Conservation (phyloP, 2,797 vertebrate species). For the Cirrhinus molitorella region DNA sequence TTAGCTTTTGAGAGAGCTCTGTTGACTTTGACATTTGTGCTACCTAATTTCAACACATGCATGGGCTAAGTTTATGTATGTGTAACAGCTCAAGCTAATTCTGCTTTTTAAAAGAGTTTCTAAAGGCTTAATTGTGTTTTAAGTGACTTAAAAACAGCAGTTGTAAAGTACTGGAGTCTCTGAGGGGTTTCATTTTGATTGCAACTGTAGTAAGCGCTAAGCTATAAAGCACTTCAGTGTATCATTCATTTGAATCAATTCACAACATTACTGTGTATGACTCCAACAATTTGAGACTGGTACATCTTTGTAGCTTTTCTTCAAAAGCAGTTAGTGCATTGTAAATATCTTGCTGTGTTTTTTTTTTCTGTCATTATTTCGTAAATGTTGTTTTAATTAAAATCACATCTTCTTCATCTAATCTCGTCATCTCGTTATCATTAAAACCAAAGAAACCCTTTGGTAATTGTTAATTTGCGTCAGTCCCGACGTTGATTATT, state of each 20-base stretch:
- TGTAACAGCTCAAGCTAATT: too few relatives aligned
- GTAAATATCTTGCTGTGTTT: neutral
- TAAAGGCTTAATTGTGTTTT: too few relatives aligned
- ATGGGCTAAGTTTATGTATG: too few relatives aligned
- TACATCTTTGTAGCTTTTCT: neutral
- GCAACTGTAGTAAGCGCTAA: neutral
- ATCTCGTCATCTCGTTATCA: neutral
- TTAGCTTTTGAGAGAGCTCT: too few relatives aligned
- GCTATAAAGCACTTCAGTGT: neutral
- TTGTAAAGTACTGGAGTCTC: too few relatives aligned
- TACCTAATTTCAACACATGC: too few relatives aligned
- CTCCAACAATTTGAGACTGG: neutral
- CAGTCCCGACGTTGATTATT: neutral
- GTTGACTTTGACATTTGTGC: too few relatives aligned
- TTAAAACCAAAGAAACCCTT: neutral
- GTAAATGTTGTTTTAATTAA: neutral
- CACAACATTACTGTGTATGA: neutral
- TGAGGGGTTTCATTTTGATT: too few relatives aligned
- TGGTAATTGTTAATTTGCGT: neutral
- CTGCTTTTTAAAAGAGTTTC: too few relatives aligned
- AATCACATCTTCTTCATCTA: neutral
- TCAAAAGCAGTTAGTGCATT: neutral
- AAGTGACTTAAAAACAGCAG: too few relatives aligned
- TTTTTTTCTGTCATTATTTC: neutral
- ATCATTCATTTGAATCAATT: neutral